Conservation (phyloP, 2,888 invertebrate genomes). For the Platycheirus albimanus region DNA sequence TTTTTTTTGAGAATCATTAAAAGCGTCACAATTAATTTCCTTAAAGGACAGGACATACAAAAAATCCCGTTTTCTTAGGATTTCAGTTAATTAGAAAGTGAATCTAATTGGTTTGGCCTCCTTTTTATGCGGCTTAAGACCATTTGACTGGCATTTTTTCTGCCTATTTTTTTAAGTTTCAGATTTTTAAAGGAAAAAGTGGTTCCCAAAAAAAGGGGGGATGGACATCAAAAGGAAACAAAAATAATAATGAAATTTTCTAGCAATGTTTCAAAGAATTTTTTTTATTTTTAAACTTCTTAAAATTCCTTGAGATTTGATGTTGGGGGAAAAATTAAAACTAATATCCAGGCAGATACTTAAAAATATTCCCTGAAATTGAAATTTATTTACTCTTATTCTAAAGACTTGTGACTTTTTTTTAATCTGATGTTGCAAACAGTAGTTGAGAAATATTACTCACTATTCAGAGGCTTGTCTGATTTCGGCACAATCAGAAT, state of each 20-base stretch:
- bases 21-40: conserved; percentile 58
- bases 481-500: too few relatives aligned
- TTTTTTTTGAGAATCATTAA: conserved; percentile 52
- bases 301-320: too few relatives aligned
- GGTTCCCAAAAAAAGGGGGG: not conserved
- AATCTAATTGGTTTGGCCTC: conserved; percentile 65
- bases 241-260: not conserved
- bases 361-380: too few relatives aligned
- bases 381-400: too few relatives aligned
- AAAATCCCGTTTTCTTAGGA: conserved; percentile 52
- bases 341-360: too few relatives aligned
- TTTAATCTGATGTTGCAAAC: too few relatives aligned
- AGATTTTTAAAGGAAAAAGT: not conserved
- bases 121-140: conserved; percentile 44
- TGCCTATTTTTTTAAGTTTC: conserved; percentile 2
- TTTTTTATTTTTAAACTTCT: not conserved
- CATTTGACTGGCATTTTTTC: conserved; percentile 28
- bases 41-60: conserved; percentile 27
- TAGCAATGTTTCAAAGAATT: not conserved
- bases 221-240: conserved; percentile 20
- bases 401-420: too few relatives aligned
- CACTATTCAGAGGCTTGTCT: too few relatives aligned
- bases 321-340: too few relatives aligned
- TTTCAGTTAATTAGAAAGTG: conserved; percentile 67
- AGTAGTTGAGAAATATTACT: too few relatives aligned